Percentiles rank a stretch among this genome's conserved stretches.
Evolutionary conservation across 2,797 vertebrate genomes (phyloP).

Genomic region (Australoheros facetus): DNA sequence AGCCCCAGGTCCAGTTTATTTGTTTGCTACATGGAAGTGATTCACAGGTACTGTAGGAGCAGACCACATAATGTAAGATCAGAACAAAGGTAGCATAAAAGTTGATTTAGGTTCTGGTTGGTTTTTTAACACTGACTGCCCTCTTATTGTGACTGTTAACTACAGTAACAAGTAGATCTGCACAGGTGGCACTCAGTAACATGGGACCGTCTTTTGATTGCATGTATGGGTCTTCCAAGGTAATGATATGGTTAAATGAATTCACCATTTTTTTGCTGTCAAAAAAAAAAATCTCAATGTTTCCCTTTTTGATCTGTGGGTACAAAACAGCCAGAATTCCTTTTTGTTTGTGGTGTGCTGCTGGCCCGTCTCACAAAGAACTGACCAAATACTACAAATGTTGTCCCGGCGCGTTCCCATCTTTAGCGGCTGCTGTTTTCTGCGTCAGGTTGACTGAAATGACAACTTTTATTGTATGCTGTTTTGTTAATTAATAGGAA

Average conservation of each 20-base stretch:
- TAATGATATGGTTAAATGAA: background rate
- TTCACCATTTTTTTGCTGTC: background rate
- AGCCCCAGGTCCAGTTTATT: background rate
- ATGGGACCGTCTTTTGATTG: background rate
- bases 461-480: slow-evolving; percentile 35
- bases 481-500: slow-evolving; percentile 35
- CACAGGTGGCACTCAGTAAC: background rate
- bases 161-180: background rate
- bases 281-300: background rate
- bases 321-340: background rate
- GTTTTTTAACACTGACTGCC: background rate
- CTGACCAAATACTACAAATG: background rate
- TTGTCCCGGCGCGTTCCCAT: background rate
- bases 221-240: background rate
- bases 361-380: slow-evolving; percentile 12
- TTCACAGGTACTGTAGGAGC: background rate
- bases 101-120: too few species aligned
- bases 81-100: background rate
- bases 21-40: background rate
- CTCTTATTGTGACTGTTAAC: background rate
- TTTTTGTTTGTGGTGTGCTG: slow-evolving; percentile 39
- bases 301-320: background rate
- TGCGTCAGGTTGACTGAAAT: slow-evolving; percentile 11
- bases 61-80: background rate
- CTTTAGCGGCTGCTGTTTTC: background rate